phyloP scores from a whole-genome alignment of 2,797 vertebrate genomes.

The Gorsachius magnificus region DNA sequence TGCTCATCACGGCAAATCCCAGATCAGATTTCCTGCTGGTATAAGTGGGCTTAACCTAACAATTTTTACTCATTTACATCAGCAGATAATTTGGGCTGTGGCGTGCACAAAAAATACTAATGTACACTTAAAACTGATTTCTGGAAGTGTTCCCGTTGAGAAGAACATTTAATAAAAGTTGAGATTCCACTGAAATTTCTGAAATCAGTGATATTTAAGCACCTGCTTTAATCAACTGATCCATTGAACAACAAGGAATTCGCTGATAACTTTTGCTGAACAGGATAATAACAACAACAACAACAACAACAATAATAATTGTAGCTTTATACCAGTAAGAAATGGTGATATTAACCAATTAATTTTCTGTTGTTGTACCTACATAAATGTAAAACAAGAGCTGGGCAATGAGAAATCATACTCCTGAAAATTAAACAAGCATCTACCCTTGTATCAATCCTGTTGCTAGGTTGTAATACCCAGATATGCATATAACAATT shows the following conservation, averaged over 20 bases:
- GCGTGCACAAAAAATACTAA: neutral
- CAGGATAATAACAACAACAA: neutral
- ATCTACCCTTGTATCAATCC: neutral
- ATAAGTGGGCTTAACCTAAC: neutral
- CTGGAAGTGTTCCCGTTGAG: neutral
- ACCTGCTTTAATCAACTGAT: neutral
- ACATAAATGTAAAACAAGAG: neutral
- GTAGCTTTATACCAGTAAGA: neutral
- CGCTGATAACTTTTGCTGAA: neutral
- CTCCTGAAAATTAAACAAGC: constrained; percentile 6
- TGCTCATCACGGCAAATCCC: neutral
- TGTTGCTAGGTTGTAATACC: neutral
- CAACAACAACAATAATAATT: neutral
- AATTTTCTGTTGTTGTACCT: neutral
- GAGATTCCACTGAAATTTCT: neutral
- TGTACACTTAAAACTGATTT: neutral
- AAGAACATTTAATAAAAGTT: neutral
- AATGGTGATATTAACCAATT: neutral
- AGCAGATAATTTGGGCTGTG: neutral
- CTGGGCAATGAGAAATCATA: neutral
- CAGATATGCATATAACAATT: neutral
- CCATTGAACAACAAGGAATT: neutral
- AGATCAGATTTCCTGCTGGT: neutral
- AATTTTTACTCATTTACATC: neutral
- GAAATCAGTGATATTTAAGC: neutral